A percentile compares a stretch with the other conserved stretches of the same genome.
Conservation (phyloP, 1,140 invertebrate genomes). For the Trachymyrmex cornetzi region DNA sequence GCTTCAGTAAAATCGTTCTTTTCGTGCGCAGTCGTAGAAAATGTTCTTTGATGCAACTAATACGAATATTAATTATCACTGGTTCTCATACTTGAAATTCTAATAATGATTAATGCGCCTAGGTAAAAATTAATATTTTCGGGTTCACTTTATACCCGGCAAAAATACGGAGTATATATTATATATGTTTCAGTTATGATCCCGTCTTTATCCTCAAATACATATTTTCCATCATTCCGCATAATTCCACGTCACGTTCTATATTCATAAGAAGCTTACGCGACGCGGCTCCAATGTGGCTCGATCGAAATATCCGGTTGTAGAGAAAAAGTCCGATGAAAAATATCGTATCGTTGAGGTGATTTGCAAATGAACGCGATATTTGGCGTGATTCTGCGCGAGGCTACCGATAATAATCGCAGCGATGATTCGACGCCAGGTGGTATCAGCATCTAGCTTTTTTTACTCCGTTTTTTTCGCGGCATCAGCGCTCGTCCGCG, state of each 20-base stretch:
- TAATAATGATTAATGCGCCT: background rate
- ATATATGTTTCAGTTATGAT: background rate
- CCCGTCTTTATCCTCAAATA: conserved; percentile 7
- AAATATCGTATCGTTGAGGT: conserved; percentile 51
- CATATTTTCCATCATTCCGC: background rate
- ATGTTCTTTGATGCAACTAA: too few relatives aligned
- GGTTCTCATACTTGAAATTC: background rate
- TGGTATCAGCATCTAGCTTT: conserved; percentile 66
- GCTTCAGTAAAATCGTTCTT: too few relatives aligned
- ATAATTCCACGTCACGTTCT: conserved; percentile 33
- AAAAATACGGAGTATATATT: background rate
- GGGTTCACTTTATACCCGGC: background rate
- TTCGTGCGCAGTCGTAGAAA: too few relatives aligned
- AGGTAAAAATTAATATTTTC: background rate
- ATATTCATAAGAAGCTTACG: conserved; percentile 47
- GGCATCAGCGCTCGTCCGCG: conserved; percentile 60
- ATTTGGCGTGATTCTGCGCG: conserved; percentile 61
- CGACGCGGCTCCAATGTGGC: background rate
- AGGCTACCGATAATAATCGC: conserved; percentile 71
- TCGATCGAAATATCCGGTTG: conserved; percentile 35
- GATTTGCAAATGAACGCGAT: conserved; percentile 63
- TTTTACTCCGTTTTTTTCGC: conserved; percentile 10
- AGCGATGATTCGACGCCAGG: conserved; percentile 66
- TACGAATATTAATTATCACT: too few relatives aligned
- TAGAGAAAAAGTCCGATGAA: conserved; percentile 22